Evolutionary conservation across 2,113 vertebrate genomes (phyloP).

Genomic region (Columbina picui): DNA sequence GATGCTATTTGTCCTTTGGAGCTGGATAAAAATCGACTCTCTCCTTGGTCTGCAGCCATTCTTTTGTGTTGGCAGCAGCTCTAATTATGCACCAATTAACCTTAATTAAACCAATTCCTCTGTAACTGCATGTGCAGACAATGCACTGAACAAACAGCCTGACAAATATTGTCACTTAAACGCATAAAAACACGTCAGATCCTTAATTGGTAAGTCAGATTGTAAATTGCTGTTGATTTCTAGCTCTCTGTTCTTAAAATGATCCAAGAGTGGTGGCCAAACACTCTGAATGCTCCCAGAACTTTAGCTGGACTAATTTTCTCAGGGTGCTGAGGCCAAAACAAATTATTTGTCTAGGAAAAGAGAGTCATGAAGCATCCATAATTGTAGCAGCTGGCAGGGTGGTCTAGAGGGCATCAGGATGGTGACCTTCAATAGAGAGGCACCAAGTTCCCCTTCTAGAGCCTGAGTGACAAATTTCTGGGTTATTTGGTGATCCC

Average conservation of each 20-base stretch:
- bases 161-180: conserved; percentile 76
- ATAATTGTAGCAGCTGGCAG: not conserved
- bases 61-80: conserved; percentile 48
- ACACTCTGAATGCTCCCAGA: not conserved
- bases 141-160: conserved; percentile 73
- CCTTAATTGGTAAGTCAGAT: conserved; percentile 56
- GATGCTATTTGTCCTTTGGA: conserved; percentile 32
- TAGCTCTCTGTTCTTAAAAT: conserved; percentile 46
- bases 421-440: fast-evolving
- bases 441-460: not conserved
- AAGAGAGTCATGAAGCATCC: not conserved
- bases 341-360: not conserved
- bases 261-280: not conserved
- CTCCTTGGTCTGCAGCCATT: conserved; percentile 48
- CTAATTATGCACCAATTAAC: conserved; percentile 77
- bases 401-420: not conserved
- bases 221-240: conserved; percentile 53
- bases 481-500: not conserved
- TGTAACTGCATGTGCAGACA: conserved; percentile 64
- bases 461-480: not conserved
- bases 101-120: conserved; percentile 76
- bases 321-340: not conserved
- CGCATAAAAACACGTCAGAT: conserved; percentile 59
- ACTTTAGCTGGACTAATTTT: not conserved
- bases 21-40: conserved; percentile 27